Evolutionary conservation across 2,888 invertebrate genomes (phyloP), one percentile per base, ranked within the genome.

Genomic region (Meganola albula): DNA sequence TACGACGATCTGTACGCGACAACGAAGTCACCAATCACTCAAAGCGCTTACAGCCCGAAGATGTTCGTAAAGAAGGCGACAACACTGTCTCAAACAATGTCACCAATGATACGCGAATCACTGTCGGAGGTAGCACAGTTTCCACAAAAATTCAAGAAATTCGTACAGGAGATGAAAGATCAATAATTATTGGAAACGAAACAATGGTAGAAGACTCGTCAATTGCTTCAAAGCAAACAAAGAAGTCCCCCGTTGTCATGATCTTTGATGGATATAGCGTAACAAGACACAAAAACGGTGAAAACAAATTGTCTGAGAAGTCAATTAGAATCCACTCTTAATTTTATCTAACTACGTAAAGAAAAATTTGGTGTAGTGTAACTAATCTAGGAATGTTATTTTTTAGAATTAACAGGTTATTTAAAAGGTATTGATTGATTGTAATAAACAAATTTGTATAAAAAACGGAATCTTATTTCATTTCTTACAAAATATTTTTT

Each of bases 191-290:
- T 7, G 46, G 50, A 25, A 40, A 56, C 35, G 38, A 55, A 24
- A n/a, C n/a, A n/a, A n/a, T n/a, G n/a, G 44, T 43, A 9, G 51
- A 44, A 12, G 31, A 48, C 24, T 47, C 48, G 12, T 37, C 53
- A 12, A 53, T 43, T 21, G 37, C 52, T 21, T 44, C 48, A 12
- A 53, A 48, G 22, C 44, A 37, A 12, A 40, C 53, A 7, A 58
- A 54, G 25, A 63, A 61, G 20, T 33, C 47, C 10, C 63, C 70
- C 24, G 57, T 70, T 24, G 74, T 84, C 4, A 71, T 74, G 37
- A 84, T 85, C 27, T 72, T 73, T 51, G 85, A 83, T 56, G 84
- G 85, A 4, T 85, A 85, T 38, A 85, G 85, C 54, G 66, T 79
- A 26, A 75, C 80, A 3, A 74, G 80, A 48, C 70, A 78, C 44